Base-by-base conservation (phyloP, 2,797 vertebrate genomes). In the Babyrousa celebensis region DNA sequence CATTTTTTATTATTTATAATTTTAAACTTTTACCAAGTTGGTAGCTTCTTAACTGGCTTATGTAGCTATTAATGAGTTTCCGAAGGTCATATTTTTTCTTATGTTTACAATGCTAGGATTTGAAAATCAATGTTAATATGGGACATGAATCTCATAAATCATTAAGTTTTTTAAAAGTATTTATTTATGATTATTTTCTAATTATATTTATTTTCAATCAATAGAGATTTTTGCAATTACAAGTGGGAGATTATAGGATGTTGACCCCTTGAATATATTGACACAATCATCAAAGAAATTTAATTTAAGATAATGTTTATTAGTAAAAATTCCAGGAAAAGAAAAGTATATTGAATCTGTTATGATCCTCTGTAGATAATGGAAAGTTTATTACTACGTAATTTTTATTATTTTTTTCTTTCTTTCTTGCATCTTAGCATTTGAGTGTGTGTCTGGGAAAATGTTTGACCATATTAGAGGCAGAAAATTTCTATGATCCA, bases 61-160 rank as follows among this genome's bases (percentile, higher is more conserved):
- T 3, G 5, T 71, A 12, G 18, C 27, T 63, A 10, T 29, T 67
- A 77, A 11, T 88, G 17, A 72, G 25, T 77, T 62, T 86, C 29
- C 54, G 40, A 70, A 92, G 10, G 25, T 84, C 36, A 43, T 32
- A 62, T 56, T 54, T 74, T 74, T n/a, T 82, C 48, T 82, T 48
- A 16, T 54, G 11, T 84, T 88, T 63, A 62, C 18, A 85, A 43
- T 29, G 11, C 83, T 32, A 56, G 21, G 17, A 75, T 89, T 65
- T 89, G 43, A 77, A 74, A 95, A 93, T 79, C 29, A 86, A 70
- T 54, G 21, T 86, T 54, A 71, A 60, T 25, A 80, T 23, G 20
- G 36, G n/a, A 68, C 23, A n/a, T 52, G 52, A 18, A 65, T 90
- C 68, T 96, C 74, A 18, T 56, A 75, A 71, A 27, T 85, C 85